Evolutionary conservation across 2,888 invertebrate genomes (phyloP).

Genomic region (Archips xylosteana): DNA sequence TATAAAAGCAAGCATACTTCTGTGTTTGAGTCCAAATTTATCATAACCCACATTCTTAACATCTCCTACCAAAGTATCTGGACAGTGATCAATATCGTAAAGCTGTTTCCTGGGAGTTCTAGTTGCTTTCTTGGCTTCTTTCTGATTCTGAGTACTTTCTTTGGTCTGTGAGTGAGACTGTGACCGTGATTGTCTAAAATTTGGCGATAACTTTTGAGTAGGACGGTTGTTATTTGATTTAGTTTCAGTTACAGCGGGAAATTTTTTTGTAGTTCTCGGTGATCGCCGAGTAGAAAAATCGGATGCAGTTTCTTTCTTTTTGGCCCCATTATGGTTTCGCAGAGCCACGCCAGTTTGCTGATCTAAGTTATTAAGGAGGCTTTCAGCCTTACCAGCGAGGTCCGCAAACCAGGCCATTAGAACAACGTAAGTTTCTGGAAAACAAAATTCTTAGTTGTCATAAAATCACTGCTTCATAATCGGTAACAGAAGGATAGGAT

Average conservation of each 20-base stretch:
- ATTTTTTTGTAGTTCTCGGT: conserved; percentile 56
- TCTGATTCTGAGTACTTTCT: conserved; percentile 50
- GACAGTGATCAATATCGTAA: conserved; percentile 61
- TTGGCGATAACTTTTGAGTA: conserved; percentile 54
- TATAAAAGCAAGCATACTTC: conserved; percentile 61
- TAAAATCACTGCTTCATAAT: not conserved
- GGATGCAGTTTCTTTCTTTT: conserved; percentile 57
- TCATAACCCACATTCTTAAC: conserved; percentile 53
- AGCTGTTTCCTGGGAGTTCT: not conserved
- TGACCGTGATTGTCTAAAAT: conserved; percentile 48
- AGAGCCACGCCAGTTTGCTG: conserved; percentile 90
- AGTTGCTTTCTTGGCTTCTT: conserved; percentile 49
- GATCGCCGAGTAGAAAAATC: conserved; percentile 52
- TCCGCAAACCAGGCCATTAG: conserved; percentile 91
- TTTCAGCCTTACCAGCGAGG: conserved; percentile 90
- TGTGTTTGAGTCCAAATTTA: conserved; percentile 57
- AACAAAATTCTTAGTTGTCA: not conserved
- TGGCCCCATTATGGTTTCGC: conserved; percentile 67
- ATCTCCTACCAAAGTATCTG: conserved; percentile 65
- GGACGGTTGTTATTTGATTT: conserved; percentile 51
- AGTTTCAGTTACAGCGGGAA: conserved; percentile 52
- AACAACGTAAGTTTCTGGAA: conserved; percentile 30
- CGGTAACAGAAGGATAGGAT: not conserved
- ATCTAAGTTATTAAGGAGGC: conserved; percentile 90
- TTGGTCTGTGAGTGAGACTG: conserved; percentile 49